Evolutionary conservation across 2,888 invertebrate genomes (phyloP), one percentile per base, ranked within the genome.

Genomic region (Cataglyphis cursor): DNA sequence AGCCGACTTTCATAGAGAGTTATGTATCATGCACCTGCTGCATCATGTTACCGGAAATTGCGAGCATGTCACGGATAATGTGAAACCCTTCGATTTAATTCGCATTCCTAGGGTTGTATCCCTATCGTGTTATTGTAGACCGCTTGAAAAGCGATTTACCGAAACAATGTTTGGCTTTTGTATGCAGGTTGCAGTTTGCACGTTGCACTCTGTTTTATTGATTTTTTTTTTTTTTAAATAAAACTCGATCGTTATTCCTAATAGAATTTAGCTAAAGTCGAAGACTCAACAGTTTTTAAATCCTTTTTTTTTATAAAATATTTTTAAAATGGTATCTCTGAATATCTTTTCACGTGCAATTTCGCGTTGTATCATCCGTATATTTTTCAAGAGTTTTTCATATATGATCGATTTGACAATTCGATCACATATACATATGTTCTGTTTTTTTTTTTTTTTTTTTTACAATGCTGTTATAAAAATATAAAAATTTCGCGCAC

Each of bases 1-100:
- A 57, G 18, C 18, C 24, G 21, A 74, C 62, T 74, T 62, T 74
- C 10, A 35, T 31, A 31, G 3, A 48, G 15, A 74, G 61, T 21
- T 44, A 44, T 44, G 41, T n/a, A 31, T n/a, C 15, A 15, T 62
- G 74, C 44, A 74, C 74, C 44, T 74, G 74, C 44, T 74, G 44
- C 18, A 59, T 35, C 74, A 44, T 62, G 74, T 74, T 44, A 31
- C 62, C 62, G 62, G 61, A 74, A 74, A 74, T 74, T 74, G 74
- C 44, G 31, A 74, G 61, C 44, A n/a, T 74, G 74, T 74, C 31
- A 74, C 62, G 31, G 74, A 62, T 74, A 74, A 31, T 31, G 62
- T 54, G 31, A 31, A 62, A 48, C 62, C 44, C n/a, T 48, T 48
- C 62, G 31, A 74, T 62, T 44, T 74, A 74, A 62, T 62, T 62